phyloP scores from a whole-genome alignment of 1,140 invertebrate species.

The Drosophila nikananu region DNA sequence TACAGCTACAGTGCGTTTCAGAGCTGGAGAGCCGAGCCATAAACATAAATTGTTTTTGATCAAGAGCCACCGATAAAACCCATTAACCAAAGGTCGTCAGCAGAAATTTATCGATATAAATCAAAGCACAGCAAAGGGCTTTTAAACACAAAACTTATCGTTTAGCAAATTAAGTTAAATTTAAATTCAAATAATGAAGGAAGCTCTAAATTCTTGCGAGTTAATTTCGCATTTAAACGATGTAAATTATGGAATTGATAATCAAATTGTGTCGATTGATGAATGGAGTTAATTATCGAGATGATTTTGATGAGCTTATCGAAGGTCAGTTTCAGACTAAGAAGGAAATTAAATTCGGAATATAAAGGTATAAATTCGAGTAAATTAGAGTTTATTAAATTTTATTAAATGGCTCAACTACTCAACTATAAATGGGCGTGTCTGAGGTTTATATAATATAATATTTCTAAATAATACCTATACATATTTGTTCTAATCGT shows the following conservation, averaged over 20 bases:
- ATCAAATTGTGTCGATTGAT: conserved; percentile 5
- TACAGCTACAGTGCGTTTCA: conserved; percentile 13
- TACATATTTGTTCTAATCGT: background rate
- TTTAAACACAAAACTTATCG: background rate
- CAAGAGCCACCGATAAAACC: conserved; percentile 15
- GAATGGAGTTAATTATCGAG: conserved; percentile 10
- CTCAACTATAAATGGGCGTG: background rate
- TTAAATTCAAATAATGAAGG: conserved; percentile 5
- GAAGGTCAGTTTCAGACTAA: conserved; percentile 23
- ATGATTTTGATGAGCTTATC: conserved; percentile 19
- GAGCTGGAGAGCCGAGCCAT: background rate
- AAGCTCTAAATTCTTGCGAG: background rate
- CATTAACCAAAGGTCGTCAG: conserved; percentile 9
- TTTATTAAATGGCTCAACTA: background rate
- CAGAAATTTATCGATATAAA: background rate
- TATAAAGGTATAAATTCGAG: background rate
- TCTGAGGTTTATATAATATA: background rate
- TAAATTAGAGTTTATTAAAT: background rate
- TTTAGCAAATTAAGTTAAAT: conserved; percentile 3
- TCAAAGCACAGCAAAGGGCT: background rate
- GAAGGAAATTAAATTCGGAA: background rate
- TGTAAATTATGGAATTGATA: conserved; percentile 11
- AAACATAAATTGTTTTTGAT: conserved; percentile 27
- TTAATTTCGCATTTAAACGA: conserved; percentile 2
- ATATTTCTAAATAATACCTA: too few relatives aligned